Conservation (phyloP, 2,113 vertebrate genomes). For the Ptyas mucosa region DNA sequence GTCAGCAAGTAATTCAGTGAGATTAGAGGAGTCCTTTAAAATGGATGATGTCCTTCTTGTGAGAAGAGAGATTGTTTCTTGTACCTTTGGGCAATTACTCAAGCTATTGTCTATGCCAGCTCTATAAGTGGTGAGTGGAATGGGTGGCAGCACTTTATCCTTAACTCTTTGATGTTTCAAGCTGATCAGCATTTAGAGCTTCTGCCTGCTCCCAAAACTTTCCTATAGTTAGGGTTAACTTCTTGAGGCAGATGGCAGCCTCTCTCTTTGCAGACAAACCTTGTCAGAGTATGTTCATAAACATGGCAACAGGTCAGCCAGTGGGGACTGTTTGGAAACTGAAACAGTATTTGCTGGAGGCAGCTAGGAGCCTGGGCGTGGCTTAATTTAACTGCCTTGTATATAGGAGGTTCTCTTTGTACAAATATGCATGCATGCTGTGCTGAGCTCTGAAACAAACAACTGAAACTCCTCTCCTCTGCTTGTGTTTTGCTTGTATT, state of each 20-base stretch:
- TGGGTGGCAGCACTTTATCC: not conserved
- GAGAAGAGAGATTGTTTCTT: not conserved
- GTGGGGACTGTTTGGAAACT: too few species aligned
- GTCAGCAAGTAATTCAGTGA: not conserved
- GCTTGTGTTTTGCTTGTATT: too few species aligned
- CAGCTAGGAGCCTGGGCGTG: too few species aligned
- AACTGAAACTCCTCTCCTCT: too few species aligned
- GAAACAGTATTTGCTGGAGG: too few species aligned
- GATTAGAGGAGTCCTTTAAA: not conserved
- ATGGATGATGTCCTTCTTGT: not conserved
- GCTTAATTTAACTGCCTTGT: too few species aligned
- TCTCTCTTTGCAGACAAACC: not conserved
- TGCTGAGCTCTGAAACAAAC: too few species aligned
- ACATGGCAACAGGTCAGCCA: too few species aligned
- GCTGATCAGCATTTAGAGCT: not conserved
- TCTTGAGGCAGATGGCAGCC: not conserved
- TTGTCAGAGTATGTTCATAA: not conserved
- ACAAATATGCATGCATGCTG: too few species aligned
- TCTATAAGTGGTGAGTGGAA: not conserved
- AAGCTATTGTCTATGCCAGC: not conserved
- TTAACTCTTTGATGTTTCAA: not conserved
- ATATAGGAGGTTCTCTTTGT: too few species aligned
- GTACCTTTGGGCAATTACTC: not conserved
- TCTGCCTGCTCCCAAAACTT: not conserved
- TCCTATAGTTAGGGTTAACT: not conserved